Evolutionary conservation across 2,797 vertebrate genomes (phyloP).

Genomic region (Bradypodion pumilum): DNA sequence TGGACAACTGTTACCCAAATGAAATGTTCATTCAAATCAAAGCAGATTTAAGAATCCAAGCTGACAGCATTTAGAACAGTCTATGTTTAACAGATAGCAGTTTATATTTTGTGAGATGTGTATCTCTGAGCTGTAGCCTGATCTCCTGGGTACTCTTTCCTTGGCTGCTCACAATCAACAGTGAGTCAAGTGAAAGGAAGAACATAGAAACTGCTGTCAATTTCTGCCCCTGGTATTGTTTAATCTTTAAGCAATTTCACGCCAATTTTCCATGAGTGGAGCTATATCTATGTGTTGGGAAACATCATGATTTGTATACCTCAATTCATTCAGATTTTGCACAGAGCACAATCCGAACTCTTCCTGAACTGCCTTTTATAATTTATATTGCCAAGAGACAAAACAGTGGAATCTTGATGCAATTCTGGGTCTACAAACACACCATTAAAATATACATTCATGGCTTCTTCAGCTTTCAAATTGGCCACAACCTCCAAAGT

Average conservation of each 20-base stretch:
- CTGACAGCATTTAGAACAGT: background rate
- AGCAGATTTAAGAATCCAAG: background rate
- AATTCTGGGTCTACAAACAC: background rate
- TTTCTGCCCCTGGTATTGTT: background rate
- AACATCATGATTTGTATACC: slow-evolving; percentile 1
- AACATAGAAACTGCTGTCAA: background rate
- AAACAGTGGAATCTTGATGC: background rate
- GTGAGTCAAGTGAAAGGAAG: background rate
- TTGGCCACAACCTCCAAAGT: background rate
- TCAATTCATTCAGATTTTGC: slow-evolving; percentile 3
- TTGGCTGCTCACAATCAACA: slow-evolving; percentile 15
- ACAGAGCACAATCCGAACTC: background rate
- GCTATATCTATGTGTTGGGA: slow-evolving; percentile 9
- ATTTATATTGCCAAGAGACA: background rate
- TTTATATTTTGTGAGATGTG: background rate
- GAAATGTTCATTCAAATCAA: background rate
- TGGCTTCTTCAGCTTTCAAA: background rate
- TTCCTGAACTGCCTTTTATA: slow-evolving; percentile 9
- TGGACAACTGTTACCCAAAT: background rate
- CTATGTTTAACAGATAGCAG: background rate
- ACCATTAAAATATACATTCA: background rate
- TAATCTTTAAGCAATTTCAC: slow-evolving; percentile 23
- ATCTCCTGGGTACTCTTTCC: background rate
- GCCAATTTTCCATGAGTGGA: slow-evolving; percentile 19
- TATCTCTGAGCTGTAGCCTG: background rate